Evolutionary conservation across 2,888 invertebrate species (phyloP), one percentile per base, ranked within the genome.

Genomic region (Papilio protenor): DNA sequence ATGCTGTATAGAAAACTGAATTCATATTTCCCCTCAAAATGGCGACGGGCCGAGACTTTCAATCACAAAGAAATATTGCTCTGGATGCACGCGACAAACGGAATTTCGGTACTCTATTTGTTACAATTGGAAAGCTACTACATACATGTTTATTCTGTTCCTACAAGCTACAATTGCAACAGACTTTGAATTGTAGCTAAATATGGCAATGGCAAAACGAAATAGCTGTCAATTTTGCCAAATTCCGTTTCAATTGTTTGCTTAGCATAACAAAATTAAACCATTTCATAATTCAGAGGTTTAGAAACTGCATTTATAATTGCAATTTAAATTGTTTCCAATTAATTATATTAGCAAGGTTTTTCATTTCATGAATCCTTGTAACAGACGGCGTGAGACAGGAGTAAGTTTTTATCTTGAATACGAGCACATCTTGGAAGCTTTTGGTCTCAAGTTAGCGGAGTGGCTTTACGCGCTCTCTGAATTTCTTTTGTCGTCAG

Each of bases 401-500:
- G 64, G 55, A 75, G 69, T 40, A 69, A 77, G 59, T 75, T 78
- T 61, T 75, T 71, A 78, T 75, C 75, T 78, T 78, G 71, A 78
- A 70, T 66, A 71, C 52, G 64, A 75, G 71, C 27, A 52, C 72
- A 66, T 72, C 70, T 74, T 59, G 49, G 59, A 55, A 75, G 78
- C 75, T 75, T 75, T 75, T 75, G 64, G 75, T 72, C 71, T 78
- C 61, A 55, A 78, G 75, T 64, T 71, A 55, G 69, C 57, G 49
- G 57, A 77, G 74, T 59, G 49, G 40, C 47, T 73, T 75, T 72
- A 33, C 66, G 40, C 78, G 27, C 75, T 55, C 71, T 72, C 72
- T 47, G 45, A 75, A 72, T 72, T 75, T 78, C 72, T 75, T 72
- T 71, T 64, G 75, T 75, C 70, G 61, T 49, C 33, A 69, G 27